Base-by-base conservation (phyloP, 2,888 invertebrate species). In the Dendrolimus houi region DNA sequence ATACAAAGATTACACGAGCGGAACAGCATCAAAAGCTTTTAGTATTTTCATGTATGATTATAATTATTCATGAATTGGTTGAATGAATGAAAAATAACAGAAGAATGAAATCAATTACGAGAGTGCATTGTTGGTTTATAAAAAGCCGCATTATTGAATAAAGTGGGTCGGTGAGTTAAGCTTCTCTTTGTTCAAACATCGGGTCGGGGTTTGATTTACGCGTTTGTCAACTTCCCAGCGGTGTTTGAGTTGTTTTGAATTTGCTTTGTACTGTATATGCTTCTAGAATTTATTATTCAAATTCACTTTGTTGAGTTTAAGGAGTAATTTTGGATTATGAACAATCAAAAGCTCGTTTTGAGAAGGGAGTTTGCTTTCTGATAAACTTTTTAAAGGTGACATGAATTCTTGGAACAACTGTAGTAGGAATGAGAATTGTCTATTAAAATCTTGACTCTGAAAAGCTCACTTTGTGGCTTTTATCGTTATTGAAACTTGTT, bases 181-280 rank as follows among this genome's bases (percentile, higher is more conserved):
- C 58, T 60, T 55, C 58, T 59, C 56, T 63, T 64, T 64, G 63
- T 64, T 63, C 57, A 60, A 17, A n/a, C 52, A 56, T 53, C 62
- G 57, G 61, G 57, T 56, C 55, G 60, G 65, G 47, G 65, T 68
- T 69, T 70, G 69, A 70, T 71, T 74, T 68, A 64, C 66, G 62
- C 58, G 58, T 66, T 67, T 65, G 64, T 68, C 68, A 66, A 67
- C 67, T 60, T 56, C 59, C 67, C 60, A 47, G 57, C 55, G 41
- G 52, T 64, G 63, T 67, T 64, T 68, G 64, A 65, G 58, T 68
- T 65, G 64, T 67, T 66, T 60, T 47, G 56, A 58, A 59, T 63
- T 64, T 58, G 63, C 66, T 66, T 66, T 68, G 67, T 57, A 55
- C 62, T 67, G 12, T 47, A 47, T 63, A 64, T 67, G 58, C 55